Conservation (phyloP, 2,113 vertebrate species). For the Prunella himalayana region DNA sequence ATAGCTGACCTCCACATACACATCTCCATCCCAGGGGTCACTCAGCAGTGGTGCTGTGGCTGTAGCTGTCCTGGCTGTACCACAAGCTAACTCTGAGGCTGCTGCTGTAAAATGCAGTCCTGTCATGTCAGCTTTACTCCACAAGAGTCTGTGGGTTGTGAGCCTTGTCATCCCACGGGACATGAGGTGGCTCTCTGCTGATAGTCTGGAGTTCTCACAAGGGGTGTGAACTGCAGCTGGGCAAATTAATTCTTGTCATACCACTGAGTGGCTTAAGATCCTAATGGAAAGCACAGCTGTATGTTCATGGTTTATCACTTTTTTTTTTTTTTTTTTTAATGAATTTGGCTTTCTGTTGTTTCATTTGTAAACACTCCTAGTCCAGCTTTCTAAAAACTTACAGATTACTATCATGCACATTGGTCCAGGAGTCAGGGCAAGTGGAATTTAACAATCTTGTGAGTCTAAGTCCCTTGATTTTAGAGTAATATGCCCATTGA, state of each 20-base stretch:
- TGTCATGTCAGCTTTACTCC: neutral
- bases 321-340: neutral
- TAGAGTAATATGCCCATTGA: neutral
- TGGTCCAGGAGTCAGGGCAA: neutral
- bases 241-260: neutral
- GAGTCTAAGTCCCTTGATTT: neutral
- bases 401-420: rapidly evolving
- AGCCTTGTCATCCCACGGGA: neutral
- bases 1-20: neutral
- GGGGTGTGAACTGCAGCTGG: neutral
- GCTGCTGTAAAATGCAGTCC: neutral
- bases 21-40: neutral
- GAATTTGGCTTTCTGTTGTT: neutral
- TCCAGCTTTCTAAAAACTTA: neutral
- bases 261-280: neutral
- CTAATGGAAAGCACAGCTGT: neutral
- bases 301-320: neutral
- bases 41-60: neutral
- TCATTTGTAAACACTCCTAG: neutral
- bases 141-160: neutral
- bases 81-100: neutral
- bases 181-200: neutral
- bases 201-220: neutral
- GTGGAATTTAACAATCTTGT: neutral
- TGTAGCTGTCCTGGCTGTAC: neutral